Base-by-base conservation (phyloP, 2,113 vertebrate genomes). In the Callionymus lyra region DNA sequence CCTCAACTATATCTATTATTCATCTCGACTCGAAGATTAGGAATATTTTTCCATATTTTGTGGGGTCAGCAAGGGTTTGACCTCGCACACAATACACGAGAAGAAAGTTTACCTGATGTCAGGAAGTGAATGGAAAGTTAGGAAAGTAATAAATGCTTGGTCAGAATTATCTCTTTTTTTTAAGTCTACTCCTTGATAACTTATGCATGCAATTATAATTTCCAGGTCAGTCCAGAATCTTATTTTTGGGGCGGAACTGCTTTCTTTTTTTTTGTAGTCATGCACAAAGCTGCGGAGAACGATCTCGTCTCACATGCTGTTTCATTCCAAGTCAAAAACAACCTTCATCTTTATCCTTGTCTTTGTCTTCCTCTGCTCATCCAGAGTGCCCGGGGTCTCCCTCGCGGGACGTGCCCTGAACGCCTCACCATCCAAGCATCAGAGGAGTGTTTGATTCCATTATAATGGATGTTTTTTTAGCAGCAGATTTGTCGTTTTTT, bases 1-100 rank as follows among this genome's bases (percentile, higher is more conserved):
- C 59, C 56, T 59, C 38, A 41, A 59, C 60, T 65, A 50, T 69
- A 66, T 68, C 31, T 56, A 69, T 62, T 65, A 61, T 65, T 53
- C 43, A 63, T 67, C 39, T 50, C 45, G 31, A 6, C 50, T 65
- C 40, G 48, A 41, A 18, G 44, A 19, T 43, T 47, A 39, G 40
- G 5, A 10, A 17, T 41, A 17, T 69, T 56, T 47, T 36, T 44
- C 31, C 12, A 44, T 38, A 36, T 27, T 47, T 53, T 49, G 34
- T 16, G 37, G 49, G 50, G 56, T 60, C 50, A 55, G 12, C 9
- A 10, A 34, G 19, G 12, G 9, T 41, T 10, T 59, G 49, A 41
- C 45, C 41, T 16, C 39, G 51, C 34, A 36, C 41, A 14, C 6
- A 19, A 18, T 34, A 12, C 8, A 15, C 2, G 9, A 6, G 41